A percentile compares a stretch with the other conserved stretches of the same genome.
Evolutionary conservation across 2,113 vertebrate species (phyloP).

Genomic region (Geococcyx californianus): DNA sequence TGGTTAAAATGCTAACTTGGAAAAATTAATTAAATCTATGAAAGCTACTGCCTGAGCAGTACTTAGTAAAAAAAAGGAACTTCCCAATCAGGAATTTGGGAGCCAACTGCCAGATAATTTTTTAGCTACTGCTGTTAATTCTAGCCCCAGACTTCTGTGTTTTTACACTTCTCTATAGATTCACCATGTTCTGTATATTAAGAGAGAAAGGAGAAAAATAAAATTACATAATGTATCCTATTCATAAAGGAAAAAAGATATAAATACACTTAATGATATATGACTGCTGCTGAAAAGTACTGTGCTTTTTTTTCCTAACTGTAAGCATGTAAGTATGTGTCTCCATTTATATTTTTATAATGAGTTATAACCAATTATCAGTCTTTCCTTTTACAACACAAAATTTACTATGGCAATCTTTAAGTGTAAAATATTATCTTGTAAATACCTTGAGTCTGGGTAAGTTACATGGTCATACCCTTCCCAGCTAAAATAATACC

Average conservation of each 20-base stretch:
- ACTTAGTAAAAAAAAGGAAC: background rate
- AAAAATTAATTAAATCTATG: background rate
- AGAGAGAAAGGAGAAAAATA: background rate
- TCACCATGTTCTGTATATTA: background rate
- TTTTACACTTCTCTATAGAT: background rate
- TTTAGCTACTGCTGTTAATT: background rate
- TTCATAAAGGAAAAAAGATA: background rate
- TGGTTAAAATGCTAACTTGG: background rate
- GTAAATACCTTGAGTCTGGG: constrained; percentile 53
- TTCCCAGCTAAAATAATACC: constrained; percentile 56
- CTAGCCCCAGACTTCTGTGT: background rate
- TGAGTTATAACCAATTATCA: background rate
- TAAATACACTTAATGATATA: background rate
- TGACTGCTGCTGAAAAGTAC: background rate
- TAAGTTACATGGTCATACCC: background rate
- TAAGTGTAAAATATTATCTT: background rate
- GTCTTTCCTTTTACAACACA: background rate
- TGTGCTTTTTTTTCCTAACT: background rate
- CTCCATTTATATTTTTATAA: background rate
- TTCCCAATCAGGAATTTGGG: background rate
- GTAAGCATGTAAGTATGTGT: background rate
- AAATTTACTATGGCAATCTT: background rate
- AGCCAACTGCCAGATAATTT: background rate
- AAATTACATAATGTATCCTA: background rate
- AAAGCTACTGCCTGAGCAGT: background rate